Conservation (phyloP, 1,140 invertebrate species). For the Trichonephila inaurata region DNA sequence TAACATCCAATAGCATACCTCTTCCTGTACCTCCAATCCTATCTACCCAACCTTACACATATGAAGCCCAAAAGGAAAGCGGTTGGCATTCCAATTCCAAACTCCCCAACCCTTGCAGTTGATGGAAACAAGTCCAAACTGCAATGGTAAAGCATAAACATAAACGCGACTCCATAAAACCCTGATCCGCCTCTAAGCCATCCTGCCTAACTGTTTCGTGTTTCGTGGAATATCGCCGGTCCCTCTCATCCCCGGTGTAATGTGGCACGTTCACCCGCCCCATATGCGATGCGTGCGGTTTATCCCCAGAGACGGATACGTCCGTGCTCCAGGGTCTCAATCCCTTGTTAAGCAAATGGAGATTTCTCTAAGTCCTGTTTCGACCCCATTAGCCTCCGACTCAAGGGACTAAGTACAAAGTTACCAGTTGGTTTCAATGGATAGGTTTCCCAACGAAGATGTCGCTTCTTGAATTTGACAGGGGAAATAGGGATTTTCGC, state of each 20-base stretch:
- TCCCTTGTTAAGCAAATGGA: conserved; percentile 76
- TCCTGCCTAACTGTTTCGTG: conserved; percentile 39
- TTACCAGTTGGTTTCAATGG: not conserved
- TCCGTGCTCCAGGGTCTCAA: conserved; percentile 69
- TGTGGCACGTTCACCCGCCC: conserved; percentile 54
- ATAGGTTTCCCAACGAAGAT: no score
- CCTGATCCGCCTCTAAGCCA: conserved; percentile 38
- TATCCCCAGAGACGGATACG: conserved; percentile 26
- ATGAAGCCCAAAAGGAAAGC: not conserved
- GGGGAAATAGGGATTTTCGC: no score
- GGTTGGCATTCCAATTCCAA: not conserved
- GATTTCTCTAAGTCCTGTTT: conserved; percentile 75
- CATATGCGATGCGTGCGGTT: conserved; percentile 56
- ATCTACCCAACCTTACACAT: not conserved
- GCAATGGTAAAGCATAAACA: conserved; percentile 12
- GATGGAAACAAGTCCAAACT: conserved; percentile 24
- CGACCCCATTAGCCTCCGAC: conserved; percentile 68
- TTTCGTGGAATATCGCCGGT: conserved; percentile 15
- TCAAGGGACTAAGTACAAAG: conserved; percentile 2
- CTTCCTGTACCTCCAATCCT: not conserved
- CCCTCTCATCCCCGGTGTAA: conserved; percentile 35
- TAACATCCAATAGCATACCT: no score
- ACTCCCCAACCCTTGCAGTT: not conserved
- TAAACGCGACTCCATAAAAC: conserved; percentile 24
- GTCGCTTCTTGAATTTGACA: no score